Conservation (phyloP, 2,113 vertebrate species). For the Phaethon lepturus region DNA sequence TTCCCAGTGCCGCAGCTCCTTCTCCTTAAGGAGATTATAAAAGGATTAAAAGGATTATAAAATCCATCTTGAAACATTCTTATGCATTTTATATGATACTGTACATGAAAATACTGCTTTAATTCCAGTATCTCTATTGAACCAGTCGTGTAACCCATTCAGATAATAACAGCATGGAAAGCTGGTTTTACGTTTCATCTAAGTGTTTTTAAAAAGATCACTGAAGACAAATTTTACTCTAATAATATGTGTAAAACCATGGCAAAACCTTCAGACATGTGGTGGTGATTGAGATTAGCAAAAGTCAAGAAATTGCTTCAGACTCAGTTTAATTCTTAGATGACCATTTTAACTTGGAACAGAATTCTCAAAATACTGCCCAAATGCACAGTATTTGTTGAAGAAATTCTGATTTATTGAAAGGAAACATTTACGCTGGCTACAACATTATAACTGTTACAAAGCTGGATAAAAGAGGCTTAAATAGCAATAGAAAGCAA, state of each 20-base stretch:
- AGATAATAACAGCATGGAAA: neutral
- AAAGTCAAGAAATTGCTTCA: constrained; percentile 43
- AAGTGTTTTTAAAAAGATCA: neutral
- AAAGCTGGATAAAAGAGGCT: constrained; percentile 85
- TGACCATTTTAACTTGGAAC: neutral
- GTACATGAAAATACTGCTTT: neutral
- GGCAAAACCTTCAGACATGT: constrained; percentile 9
- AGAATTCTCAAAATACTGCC: constrained; percentile 68
- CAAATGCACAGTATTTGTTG: constrained; percentile 76
- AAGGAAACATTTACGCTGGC: constrained; percentile 89
- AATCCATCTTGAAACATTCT: neutral
- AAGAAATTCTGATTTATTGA: constrained; percentile 89
- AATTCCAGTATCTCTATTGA: neutral
- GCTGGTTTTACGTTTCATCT: neutral
- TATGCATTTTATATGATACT: neutral
- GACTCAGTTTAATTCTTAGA: constrained; percentile 23
- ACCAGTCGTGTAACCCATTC: neutral
- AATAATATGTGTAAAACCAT: neutral
- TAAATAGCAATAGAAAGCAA: constrained; percentile 86
- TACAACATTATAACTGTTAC: constrained; percentile 86
- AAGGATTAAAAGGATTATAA: constrained; percentile 32
- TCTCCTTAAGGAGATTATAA: too few relatives aligned
- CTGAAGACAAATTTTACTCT: neutral
- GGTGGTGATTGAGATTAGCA: neutral
- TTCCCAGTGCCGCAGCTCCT: too few relatives aligned